Evolutionary conservation across 2,113 vertebrate species (phyloP).

Genomic region (Pedionomus torquatus): DNA sequence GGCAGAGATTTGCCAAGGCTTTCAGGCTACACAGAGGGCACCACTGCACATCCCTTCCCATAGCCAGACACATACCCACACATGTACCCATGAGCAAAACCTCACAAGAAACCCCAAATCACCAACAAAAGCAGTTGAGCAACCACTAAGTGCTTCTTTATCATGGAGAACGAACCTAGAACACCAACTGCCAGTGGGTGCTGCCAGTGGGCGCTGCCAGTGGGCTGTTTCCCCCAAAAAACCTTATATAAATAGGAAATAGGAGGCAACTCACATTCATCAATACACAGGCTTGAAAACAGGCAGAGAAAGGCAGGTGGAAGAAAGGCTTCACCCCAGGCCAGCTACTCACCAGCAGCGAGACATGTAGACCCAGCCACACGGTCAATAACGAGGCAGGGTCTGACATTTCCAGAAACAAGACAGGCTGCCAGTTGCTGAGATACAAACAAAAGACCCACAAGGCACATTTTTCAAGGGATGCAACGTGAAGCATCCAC

Average conservation of each 20-base stretch:
- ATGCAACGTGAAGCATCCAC: background rate
- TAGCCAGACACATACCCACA: background rate
- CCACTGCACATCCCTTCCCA: background rate
- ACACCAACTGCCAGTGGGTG: accelerated
- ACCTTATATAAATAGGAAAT: background rate
- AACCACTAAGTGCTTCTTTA: background rate
- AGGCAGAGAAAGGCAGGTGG: background rate
- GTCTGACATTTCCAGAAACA: constrained; percentile 64
- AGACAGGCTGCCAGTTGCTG: constrained; percentile 52
- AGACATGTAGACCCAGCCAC: constrained; percentile 8
- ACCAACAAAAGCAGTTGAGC: constrained; percentile 21
- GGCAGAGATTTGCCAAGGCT: constrained; percentile 17
- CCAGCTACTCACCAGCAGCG: background rate
- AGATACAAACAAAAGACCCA: constrained; percentile 54
- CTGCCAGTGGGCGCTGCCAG: background rate
- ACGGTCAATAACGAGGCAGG: constrained; percentile 51
- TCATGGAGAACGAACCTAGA: background rate
- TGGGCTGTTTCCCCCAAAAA: background rate
- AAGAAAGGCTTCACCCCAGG: constrained; percentile 59
- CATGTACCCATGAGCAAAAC: background rate
- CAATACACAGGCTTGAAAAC: background rate
- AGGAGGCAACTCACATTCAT: background rate
- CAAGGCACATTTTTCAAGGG: constrained; percentile 37
- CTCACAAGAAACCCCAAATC: constrained; percentile 36
- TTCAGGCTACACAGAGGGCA: background rate